phyloP scores from a whole-genome alignment of 2,113 vertebrate genomes.

The Bungarus multicinctus region DNA sequence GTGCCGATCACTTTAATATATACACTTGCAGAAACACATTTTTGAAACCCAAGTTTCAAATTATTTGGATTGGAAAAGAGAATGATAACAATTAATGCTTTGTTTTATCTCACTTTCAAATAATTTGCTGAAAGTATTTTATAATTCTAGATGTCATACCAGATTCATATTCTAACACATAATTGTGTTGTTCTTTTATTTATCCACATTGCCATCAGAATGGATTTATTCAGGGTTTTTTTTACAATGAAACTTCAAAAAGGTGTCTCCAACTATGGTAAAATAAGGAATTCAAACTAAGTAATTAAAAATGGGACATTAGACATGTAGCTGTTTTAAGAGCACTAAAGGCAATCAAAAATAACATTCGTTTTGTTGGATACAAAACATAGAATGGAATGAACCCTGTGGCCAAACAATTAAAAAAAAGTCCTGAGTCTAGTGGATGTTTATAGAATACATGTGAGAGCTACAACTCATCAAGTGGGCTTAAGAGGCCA shows the following conservation, averaged over 20 bases:
- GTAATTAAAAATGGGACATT: conserved; percentile 3
- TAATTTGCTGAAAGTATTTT: conserved; percentile 18
- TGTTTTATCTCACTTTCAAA: neutral
- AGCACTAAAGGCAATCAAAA: conserved; percentile 39
- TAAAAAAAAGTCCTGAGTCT: conserved; percentile 6
- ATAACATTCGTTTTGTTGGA: conserved; percentile 30
- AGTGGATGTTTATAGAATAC: conserved; percentile 24
- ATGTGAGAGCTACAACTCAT: conserved; percentile 16
- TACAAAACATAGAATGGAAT: conserved; percentile 25
- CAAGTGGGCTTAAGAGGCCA: conserved; percentile 24
- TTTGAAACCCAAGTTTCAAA: neutral
- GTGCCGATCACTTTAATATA: neutral
- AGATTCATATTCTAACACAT: conserved; percentile 5
- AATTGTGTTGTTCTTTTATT: neutral
- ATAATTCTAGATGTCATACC: conserved; percentile 27
- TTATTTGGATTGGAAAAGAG: neutral
- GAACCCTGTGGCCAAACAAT: neutral
- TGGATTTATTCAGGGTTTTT: conserved; percentile 45
- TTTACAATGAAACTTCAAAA: conserved; percentile 30
- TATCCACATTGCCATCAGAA: conserved; percentile 42
- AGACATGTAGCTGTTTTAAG: conserved; percentile 47
- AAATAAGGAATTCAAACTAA: conserved; percentile 44
- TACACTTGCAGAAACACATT: neutral
- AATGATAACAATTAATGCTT: neutral
- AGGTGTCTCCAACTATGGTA: conserved; percentile 40